These are phyloP conservation scores for Protobothrops flavoviridis DNA, from an alignment of 2,113 vertebrate genomes.

Conservation along the genomic window DNA sequence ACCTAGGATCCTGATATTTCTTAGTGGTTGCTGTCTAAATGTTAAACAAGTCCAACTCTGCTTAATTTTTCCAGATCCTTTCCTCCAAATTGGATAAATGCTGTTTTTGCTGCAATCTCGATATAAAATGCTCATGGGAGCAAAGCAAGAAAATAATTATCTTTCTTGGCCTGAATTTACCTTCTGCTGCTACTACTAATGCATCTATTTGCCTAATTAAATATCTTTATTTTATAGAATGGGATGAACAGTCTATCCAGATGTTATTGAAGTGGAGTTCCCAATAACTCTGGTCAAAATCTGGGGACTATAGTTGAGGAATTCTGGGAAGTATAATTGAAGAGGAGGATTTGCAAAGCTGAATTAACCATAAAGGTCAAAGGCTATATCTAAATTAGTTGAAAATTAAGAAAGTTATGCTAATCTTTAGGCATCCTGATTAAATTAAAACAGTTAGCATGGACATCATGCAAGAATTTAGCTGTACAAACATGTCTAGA, in stretches of 20 bases:
- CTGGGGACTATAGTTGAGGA: background rate
- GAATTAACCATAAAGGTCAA: background rate
- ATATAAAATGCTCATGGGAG: background rate
- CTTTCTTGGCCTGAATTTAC: background rate
- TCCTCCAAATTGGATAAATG: background rate
- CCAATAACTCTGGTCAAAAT: background rate
- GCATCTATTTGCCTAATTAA: background rate
- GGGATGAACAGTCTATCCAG: background rate
- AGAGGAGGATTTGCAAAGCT: background rate
- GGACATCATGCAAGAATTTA: constrained; percentile 41
- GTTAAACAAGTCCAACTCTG: background rate
- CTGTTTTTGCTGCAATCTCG: background rate
- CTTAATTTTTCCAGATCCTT: background rate
- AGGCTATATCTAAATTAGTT: background rate
- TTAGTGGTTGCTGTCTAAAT: background rate
- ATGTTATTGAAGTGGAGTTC: background rate
- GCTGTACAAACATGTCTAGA: constrained; percentile 51
- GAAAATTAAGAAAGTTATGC: background rate
- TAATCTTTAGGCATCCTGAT: constrained; percentile 49
- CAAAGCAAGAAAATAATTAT: background rate
- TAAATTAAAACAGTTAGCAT: constrained; percentile 51
- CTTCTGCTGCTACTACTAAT: background rate
- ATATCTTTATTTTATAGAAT: background rate
- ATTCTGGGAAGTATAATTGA: background rate
- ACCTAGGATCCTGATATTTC: background rate